phyloP scores from a whole-genome alignment of 2,797 vertebrate genomes.

The Ibycter americanus region DNA sequence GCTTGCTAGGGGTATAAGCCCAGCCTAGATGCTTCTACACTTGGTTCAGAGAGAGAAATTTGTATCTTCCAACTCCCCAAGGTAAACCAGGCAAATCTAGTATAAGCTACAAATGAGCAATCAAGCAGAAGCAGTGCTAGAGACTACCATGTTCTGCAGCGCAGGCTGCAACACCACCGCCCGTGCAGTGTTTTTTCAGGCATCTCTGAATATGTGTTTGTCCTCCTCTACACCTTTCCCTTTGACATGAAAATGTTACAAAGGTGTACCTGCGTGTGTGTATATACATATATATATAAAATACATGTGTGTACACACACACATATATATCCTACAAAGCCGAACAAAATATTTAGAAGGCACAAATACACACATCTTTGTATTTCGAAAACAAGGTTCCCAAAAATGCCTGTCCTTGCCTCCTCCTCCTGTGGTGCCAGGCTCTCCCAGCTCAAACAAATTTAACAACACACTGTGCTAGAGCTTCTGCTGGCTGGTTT shows the following conservation, averaged over 20 bases:
- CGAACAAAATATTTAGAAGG: background rate
- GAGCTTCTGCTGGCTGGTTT: background rate
- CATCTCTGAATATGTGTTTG: background rate
- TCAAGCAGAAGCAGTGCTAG: background rate
- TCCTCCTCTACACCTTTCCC: background rate
- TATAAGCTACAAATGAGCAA: background rate
- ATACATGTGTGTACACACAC: background rate
- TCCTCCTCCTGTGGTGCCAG: background rate
- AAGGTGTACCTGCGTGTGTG: background rate
- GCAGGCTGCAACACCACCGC: background rate
- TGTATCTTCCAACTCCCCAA: background rate
- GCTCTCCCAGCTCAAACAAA: background rate
- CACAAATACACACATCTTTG: background rate
- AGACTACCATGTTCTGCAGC: rapidly evolving
- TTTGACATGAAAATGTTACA: background rate
- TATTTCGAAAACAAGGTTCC: background rate
- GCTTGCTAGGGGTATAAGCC: background rate
- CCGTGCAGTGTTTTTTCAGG: rapidly evolving
- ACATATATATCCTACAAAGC: background rate
- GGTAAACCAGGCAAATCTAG: background rate
- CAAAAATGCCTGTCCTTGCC: background rate
- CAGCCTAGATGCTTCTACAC: background rate
- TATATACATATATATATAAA: background rate
- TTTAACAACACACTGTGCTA: background rate
- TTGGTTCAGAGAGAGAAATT: background rate